Base-by-base conservation (phyloP, 2,888 invertebrate species). In the Xestia ashworthii region DNA sequence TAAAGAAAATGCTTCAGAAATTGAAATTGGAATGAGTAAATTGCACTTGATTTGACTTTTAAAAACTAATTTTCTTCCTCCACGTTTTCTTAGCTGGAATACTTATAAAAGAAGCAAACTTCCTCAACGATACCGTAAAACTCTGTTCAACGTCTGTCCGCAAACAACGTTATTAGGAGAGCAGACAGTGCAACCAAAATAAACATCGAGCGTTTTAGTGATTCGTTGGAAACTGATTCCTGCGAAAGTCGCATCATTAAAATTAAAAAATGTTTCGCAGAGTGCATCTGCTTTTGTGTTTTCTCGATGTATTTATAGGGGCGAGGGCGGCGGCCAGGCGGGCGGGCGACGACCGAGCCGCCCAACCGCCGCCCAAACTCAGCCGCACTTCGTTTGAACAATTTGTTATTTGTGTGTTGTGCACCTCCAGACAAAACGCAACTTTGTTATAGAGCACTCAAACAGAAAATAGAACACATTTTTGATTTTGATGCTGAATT, bases 271-370 rank as follows among this genome's bases (percentile, higher is more conserved):
- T 89, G 89, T 89, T 89, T 89, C 75, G 87, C 90, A 76, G 90
- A 92, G 93, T 95, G 94, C 95, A 95, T 95, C 90, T 90, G 91
- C 89, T 93, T 93, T 93, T 91, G 92, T 91, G 88, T 93, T 92
- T 91, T 90, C 92, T 91, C 88, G 92, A 92, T 92, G 91, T 95
- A 95, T 95, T 95, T 94, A 95, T 95, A 95, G 93, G 94, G 93
- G 90, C 89, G 92, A 91, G 91, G 90, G 87, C 90, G 89, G 89
- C 90, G 89, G 90, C 87, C 91, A 62, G 66, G 84, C 79, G 89
- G 89, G 85, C 89, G 90, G 89, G 81, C 91, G 87, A 78, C 87
- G 89, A 86, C 90, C 90, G 88, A 85, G 83, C 83, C 80, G 88
- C 76, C 89, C 80, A 83, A 83, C 83, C 81, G 83, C 83, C 81